Conservation (phyloP, 2,113 vertebrate species). For the Dinomys branickii region DNA sequence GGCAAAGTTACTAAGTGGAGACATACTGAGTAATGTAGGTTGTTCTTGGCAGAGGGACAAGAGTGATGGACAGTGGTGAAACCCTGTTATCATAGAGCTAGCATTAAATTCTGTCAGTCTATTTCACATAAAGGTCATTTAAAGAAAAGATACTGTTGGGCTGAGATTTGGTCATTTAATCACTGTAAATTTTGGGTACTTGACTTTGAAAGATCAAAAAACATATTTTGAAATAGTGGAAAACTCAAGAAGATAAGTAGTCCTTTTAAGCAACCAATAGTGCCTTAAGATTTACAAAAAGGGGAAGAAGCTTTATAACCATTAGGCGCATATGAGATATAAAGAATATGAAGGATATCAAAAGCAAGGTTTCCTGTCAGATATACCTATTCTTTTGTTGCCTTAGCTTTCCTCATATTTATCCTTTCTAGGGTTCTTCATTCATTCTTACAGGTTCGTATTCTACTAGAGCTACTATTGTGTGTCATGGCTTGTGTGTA, state of each 20-base stretch:
- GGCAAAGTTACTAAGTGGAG: neutral
- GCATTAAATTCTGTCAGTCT: neutral
- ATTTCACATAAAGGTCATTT: neutral
- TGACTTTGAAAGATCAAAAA: neutral
- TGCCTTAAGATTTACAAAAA: neutral
- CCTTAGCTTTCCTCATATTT: neutral
- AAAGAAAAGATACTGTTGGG: neutral
- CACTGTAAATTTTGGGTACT: neutral
- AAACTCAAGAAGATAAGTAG: neutral
- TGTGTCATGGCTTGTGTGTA: neutral
- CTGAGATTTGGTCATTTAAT: neutral
- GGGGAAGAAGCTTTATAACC: neutral
- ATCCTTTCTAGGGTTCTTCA: neutral
- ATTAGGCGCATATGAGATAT: neutral
- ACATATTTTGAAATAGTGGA: neutral
- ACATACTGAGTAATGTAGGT: neutral
- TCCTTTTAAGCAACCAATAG: neutral
- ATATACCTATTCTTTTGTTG: neutral
- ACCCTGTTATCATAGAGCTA: neutral
- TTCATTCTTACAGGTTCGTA: neutral
- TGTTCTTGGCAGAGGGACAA: too few relatives aligned
- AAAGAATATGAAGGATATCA: neutral
- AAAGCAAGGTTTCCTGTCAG: neutral
- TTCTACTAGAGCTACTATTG: too few relatives aligned
- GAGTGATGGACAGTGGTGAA: fast-evolving